These are phyloP conservation scores for Candoia aspera DNA, from an alignment of 2,113 vertebrate species.

Conservation along the genomic window DNA sequence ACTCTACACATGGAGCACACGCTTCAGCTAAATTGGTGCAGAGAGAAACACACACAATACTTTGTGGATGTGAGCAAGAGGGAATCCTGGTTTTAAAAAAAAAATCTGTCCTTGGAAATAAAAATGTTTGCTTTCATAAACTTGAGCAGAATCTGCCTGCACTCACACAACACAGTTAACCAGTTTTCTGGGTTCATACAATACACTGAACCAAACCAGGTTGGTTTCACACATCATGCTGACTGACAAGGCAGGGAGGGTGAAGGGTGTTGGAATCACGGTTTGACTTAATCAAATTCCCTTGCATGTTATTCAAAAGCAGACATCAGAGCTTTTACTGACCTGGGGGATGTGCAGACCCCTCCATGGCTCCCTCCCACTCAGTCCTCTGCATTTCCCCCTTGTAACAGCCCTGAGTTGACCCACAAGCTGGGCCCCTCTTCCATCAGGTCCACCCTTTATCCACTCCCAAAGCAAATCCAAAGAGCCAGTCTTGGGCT, in stretches of 20 bases:
- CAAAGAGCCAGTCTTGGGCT: not conserved
- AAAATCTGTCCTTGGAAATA: not conserved
- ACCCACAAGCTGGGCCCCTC: too few relatives aligned
- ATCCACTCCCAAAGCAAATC: too few relatives aligned
- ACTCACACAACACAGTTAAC: not conserved
- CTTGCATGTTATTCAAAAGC: not conserved
- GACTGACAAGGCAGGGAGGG: fast-evolving
- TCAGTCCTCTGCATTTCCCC: not conserved
- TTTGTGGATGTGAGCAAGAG: not conserved
- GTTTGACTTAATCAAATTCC: not conserved
- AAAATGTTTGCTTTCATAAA: not conserved
- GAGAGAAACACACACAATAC: not conserved
- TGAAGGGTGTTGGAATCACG: not conserved
- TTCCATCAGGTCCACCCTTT: not conserved
- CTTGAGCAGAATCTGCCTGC: not conserved
- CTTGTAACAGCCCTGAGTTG: not conserved
- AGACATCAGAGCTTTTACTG: not conserved
- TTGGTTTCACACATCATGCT: not conserved
- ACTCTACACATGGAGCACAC: not conserved
- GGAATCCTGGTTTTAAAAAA: not conserved
- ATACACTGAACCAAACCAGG: not conserved
- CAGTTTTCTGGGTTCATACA: not conserved
- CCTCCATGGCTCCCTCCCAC: not conserved
- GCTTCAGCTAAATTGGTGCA: not conserved
- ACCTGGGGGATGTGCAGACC: not conserved